phyloP scores from a whole-genome alignment of 2,797 vertebrate species.

The Anabacerthia variegaticeps region DNA sequence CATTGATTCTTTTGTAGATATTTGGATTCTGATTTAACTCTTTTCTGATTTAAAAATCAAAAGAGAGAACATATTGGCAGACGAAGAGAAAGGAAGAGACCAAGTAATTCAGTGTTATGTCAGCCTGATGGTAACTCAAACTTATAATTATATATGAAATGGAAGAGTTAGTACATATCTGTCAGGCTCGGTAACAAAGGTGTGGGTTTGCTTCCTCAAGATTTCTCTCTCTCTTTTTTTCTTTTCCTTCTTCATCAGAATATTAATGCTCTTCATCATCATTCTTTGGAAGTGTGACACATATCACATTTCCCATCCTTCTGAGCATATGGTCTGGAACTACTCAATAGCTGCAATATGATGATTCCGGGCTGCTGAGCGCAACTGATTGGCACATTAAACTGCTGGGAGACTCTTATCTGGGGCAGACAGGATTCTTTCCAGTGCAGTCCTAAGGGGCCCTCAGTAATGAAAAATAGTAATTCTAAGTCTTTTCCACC shows the following conservation, averaged over 20 bases:
- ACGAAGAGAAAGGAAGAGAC: not conserved
- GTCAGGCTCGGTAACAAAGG: not conserved
- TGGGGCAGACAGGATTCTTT: conserved; percentile 69
- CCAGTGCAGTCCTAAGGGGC: conserved; percentile 58
- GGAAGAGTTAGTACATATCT: not conserved
- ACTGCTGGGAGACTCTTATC: conserved; percentile 72
- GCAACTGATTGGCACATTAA: conserved; percentile 73
- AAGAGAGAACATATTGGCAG: not conserved
- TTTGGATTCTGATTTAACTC: not conserved
- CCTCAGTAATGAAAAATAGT: conserved; percentile 69
- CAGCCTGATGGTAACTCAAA: not conserved
- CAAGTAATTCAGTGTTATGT: not conserved
- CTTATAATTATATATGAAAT: not conserved
- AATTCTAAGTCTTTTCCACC: conserved; percentile 63
- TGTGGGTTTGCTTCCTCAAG: not conserved
- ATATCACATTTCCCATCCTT: conserved; percentile 54
- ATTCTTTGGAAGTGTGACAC: conserved; percentile 58
- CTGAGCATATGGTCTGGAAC: conserved; percentile 67
- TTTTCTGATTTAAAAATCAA: not conserved
- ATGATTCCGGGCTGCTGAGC: conserved; percentile 68
- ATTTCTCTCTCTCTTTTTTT: not conserved
- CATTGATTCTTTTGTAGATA: not conserved
- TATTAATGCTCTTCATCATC: conserved; percentile 60
- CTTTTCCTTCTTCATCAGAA: conserved; percentile 30
- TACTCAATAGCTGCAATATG: conserved; percentile 60